Evolutionary conservation across 2,113 vertebrate genomes (phyloP).

Genomic region (Lagopus leucura): DNA sequence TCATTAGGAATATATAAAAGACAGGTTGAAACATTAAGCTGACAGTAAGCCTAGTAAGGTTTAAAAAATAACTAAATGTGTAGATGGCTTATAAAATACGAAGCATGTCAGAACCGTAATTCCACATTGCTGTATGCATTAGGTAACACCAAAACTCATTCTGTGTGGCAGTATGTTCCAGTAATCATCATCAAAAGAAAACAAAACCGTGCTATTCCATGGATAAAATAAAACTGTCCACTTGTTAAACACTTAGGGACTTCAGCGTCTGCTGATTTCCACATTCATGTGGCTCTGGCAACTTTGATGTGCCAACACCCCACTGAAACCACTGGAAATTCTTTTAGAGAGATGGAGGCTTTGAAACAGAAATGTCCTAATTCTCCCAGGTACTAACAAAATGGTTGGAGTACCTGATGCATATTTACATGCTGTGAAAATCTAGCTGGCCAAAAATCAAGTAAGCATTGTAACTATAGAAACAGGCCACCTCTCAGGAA

Average conservation of each 20-base stretch:
- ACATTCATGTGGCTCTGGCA: not conserved
- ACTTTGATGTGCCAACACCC: not conserved
- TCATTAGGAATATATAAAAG: constrained; percentile 55
- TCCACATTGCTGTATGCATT: constrained; percentile 20
- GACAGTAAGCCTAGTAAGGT: constrained; percentile 34
- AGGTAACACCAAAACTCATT: constrained; percentile 23
- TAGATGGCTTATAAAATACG: constrained; percentile 36
- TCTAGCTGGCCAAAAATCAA: constrained; percentile 1
- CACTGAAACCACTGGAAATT: not conserved
- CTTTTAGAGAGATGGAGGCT: not conserved
- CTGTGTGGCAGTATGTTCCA: constrained; percentile 18
- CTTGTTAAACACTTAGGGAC: not conserved
- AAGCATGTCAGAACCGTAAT: constrained; percentile 31
- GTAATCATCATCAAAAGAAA: constrained; percentile 32
- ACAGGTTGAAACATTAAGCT: constrained; percentile 51
- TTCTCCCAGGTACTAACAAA: not conserved
- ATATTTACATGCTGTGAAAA: constrained; percentile 22
- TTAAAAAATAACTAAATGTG: not conserved
- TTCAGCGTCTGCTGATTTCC: not conserved
- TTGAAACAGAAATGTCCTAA: not conserved
- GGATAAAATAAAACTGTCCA: not conserved
- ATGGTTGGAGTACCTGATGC: not conserved
- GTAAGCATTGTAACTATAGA: constrained; percentile 28
- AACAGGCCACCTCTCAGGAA: constrained; percentile 29
- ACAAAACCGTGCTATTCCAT: not conserved